Conservation (phyloP, 2,113 vertebrate genomes). For the Glaucidium brasilianum region DNA sequence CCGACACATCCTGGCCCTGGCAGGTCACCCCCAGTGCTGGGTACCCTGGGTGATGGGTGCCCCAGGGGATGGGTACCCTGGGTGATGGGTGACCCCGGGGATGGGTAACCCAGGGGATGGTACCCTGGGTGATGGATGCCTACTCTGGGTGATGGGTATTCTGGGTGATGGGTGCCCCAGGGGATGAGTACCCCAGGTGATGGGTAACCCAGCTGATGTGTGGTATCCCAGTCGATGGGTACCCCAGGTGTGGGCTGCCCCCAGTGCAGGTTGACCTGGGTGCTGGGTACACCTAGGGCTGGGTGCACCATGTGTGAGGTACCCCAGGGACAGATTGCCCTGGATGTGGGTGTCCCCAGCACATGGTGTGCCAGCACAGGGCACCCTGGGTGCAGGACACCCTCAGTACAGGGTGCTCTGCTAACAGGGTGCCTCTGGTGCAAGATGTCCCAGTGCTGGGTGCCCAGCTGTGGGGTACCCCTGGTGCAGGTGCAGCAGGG, state of each 20-base stretch:
- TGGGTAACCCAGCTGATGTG: not conserved
- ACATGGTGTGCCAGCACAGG: too few species aligned
- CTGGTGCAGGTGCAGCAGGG: fast-evolving
- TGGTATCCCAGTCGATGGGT: not conserved
- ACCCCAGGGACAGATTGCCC: fast-evolving
- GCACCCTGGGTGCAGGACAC: too few species aligned
- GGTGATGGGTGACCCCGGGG: not conserved
- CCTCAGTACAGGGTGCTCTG: not conserved
- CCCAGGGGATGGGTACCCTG: not conserved
- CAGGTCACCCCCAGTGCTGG: fast-evolving
- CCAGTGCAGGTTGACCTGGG: not conserved
- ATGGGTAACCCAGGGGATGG: not conserved
- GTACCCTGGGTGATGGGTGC: not conserved
- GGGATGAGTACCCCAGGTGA: too few species aligned
- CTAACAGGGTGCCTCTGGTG: not conserved
- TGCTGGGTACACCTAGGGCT: too few species aligned
- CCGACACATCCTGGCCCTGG: not conserved
- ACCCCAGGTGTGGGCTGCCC: fast-evolving
- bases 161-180: too few species aligned
- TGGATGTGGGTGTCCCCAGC: not conserved
- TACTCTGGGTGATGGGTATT: not conserved
- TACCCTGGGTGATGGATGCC: not conserved
- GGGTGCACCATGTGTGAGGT: fast-evolving
- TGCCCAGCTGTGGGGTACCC: not conserved
- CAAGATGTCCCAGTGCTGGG: not conserved